These are phyloP conservation scores for Micromesistius poutassou DNA, from an alignment of 2,797 vertebrate species.

Conservation along the genomic window DNA sequence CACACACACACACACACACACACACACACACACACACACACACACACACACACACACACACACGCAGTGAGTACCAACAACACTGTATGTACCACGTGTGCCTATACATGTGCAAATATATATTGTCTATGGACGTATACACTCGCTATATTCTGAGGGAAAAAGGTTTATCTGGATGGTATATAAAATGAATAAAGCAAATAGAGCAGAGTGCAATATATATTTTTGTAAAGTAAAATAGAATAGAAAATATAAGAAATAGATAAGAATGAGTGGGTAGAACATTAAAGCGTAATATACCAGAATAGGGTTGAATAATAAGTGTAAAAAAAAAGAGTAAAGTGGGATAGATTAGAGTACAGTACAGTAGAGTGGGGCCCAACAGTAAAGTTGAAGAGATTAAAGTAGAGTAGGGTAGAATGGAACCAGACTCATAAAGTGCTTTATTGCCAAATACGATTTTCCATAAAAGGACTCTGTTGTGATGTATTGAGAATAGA, in stretches of 20 bases:
- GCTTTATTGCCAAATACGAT: background rate
- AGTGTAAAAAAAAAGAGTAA: too few species aligned
- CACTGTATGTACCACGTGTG: background rate
- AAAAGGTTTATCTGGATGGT: background rate
- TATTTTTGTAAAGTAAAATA: too few species aligned
- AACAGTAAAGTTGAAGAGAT: background rate
- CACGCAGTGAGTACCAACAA: background rate
- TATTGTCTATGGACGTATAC: background rate
- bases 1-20: constrained; percentile 17
- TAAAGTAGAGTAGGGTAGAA: background rate
- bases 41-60: constrained; percentile 16
- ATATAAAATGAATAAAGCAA: too few species aligned
- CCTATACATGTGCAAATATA: background rate
- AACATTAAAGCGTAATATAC: background rate
- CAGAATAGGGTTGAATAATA: background rate
- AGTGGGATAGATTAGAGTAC: too few species aligned
- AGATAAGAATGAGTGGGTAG: too few species aligned
- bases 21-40: constrained; percentile 18
- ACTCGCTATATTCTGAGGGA: background rate
- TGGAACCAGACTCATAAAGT: background rate
- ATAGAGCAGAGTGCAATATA: too few species aligned
- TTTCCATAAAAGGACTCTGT: background rate
- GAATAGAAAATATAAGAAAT: too few species aligned
- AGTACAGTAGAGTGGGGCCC: too few species aligned
- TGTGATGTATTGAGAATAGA: background rate